Conservation (phyloP, 2,888 invertebrate genomes). For the Trissolcus japonicus region DNA sequence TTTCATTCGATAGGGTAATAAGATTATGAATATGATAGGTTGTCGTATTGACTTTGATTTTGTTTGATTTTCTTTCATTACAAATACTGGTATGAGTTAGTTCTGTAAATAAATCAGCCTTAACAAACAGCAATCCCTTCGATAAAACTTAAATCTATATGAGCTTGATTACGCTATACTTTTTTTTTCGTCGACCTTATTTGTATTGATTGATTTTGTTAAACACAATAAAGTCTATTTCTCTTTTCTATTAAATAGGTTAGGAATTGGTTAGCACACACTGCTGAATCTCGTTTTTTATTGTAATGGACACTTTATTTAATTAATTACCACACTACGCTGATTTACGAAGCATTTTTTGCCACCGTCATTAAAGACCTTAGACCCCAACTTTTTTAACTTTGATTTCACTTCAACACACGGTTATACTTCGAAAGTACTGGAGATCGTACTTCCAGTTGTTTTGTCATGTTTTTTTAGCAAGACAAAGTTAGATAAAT, state of each 20-base stretch:
- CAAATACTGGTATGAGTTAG: slow-evolving; percentile 30
- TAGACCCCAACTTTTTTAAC: background rate
- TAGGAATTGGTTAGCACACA: slow-evolving; percentile 19
- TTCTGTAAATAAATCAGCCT: slow-evolving; percentile 37
- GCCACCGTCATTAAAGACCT: slow-evolving; percentile 6
- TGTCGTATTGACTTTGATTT: slow-evolving; percentile 2
- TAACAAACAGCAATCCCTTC: slow-evolving; percentile 28
- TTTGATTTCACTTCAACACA: background rate
- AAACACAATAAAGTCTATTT: slow-evolving; percentile 42
- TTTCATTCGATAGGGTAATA: no score
- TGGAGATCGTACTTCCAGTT: background rate
- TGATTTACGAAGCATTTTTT: slow-evolving; percentile 26
- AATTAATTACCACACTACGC: slow-evolving; percentile 41
- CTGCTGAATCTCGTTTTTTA: slow-evolving; percentile 10
- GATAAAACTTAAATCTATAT: slow-evolving; percentile 23
- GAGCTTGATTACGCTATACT: slow-evolving; percentile 44
- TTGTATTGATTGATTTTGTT: slow-evolving; percentile 49
- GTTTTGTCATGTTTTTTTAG: background rate
- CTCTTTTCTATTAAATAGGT: slow-evolving; percentile 40
- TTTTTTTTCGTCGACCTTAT: slow-evolving; percentile 40
- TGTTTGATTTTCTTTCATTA: slow-evolving; percentile 37
- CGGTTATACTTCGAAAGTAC: no score
- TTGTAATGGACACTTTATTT: slow-evolving; percentile 48
- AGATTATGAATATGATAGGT: slow-evolving; percentile 13
- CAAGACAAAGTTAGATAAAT: background rate